These are phyloP conservation scores for Holacanthella duospinosa DNA, from an alignment of 2,888 invertebrate genomes.

Conservation along the genomic window DNA sequence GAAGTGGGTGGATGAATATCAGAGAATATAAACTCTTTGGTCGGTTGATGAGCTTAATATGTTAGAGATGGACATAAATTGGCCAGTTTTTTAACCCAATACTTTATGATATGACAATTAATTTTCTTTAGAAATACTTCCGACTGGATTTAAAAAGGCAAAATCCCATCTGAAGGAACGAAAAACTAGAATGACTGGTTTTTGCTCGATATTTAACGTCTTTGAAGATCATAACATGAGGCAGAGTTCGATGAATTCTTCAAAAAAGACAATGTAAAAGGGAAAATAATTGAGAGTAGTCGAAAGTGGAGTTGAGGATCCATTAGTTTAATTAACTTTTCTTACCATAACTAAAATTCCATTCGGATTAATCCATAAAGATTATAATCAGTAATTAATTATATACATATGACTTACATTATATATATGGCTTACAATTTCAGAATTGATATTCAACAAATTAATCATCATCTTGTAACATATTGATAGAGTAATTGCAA, in stretches of 20 bases:
- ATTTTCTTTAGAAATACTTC: neutral
- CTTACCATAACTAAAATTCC: neutral
- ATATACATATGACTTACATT: no score
- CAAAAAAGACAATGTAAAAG: no score
- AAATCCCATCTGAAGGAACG: neutral
- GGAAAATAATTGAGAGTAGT: slow-evolving; percentile 1
- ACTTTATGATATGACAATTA: slow-evolving; percentile 4
- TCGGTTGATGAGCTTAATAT: no score
- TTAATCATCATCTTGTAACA: no score
- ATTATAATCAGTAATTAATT: neutral
- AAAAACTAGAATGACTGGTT: slow-evolving; percentile 2
- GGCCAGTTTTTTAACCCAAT: neutral
- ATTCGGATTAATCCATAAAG: neutral
- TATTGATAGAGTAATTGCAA: no score
- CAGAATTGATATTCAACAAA: no score
- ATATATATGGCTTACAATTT: no score
- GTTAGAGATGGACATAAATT: neutral
- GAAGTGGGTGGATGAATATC: neutral
- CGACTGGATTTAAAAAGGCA: neutral
- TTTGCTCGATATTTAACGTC: neutral
- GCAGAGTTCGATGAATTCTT: neutral
- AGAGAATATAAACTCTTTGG: no score
- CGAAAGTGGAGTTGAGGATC: neutral
- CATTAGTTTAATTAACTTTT: slow-evolving; percentile 2
- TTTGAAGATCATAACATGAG: neutral